Conservation (phyloP, 2,888 invertebrate species). For the Lucinisca nassula region DNA sequence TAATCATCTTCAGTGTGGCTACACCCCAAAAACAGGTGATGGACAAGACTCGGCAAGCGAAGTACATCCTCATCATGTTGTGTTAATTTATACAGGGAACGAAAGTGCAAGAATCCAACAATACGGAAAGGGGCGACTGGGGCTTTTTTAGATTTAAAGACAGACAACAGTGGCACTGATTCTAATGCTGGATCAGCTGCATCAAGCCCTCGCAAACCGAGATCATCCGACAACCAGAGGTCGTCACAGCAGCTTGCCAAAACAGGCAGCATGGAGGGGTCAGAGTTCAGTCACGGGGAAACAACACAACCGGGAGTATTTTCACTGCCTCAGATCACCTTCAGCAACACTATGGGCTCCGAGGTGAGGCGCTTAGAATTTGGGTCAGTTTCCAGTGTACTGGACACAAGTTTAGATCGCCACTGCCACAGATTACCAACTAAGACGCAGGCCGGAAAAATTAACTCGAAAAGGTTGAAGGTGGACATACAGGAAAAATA, state of each 20-base stretch:
- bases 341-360: slow-evolving; percentile 6
- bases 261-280: not conserved
- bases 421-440: slow-evolving; percentile 38
- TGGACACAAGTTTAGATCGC: slow-evolving; percentile 27
- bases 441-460: slow-evolving; percentile 52
- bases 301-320: not conserved
- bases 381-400: not conserved
- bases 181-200: slow-evolving; percentile 43
- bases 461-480: slow-evolving; percentile 56
- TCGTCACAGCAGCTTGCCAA: not conserved
- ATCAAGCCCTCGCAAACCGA: slow-evolving; percentile 34
- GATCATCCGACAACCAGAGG: not conserved
- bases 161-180: slow-evolving; percentile 21
- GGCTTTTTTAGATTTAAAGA: slow-evolving; percentile 75
- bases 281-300: not conserved
- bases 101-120: slow-evolving; percentile 78
- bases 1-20: no score
- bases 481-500: slow-evolving; percentile 59
- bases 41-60: no score
- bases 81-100: slow-evolving; percentile 68
- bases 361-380: slow-evolving; percentile 60
- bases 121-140: slow-evolving; percentile 72
- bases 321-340: not conserved
- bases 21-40: no score
- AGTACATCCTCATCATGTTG: no score